Conservation (phyloP, 2,797 vertebrate genomes). For the Ctenosaura bakeri region DNA sequence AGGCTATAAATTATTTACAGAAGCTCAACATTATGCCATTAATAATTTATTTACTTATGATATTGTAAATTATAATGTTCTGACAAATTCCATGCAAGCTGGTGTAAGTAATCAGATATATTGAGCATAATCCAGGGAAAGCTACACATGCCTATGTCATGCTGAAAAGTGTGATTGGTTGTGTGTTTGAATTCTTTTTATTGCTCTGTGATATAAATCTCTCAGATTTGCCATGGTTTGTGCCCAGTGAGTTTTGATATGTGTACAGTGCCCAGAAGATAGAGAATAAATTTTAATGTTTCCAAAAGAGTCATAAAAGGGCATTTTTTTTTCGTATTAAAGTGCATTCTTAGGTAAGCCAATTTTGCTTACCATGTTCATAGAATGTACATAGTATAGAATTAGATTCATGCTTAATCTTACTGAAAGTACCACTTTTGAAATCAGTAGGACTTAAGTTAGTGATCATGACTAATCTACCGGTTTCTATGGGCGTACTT, state of each 20-base stretch:
- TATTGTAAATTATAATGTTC: constrained; percentile 69
- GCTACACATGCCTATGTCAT: background rate
- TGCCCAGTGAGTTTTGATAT: background rate
- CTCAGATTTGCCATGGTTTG: background rate
- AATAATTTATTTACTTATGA: constrained; percentile 69
- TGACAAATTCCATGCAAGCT: constrained; percentile 54
- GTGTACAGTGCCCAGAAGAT: rapidly evolving
- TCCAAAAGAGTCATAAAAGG: background rate
- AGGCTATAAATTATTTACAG: constrained; percentile 70
- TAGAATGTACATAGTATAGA: background rate
- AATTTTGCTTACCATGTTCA: background rate
- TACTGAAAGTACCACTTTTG: background rate
- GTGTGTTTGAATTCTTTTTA: background rate
- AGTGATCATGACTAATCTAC: background rate
- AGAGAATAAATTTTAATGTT: constrained; percentile 5
- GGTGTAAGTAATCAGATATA: constrained; percentile 53
- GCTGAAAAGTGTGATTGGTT: background rate
- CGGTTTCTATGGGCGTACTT: background rate
- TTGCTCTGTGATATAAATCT: background rate
- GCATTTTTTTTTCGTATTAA: constrained; percentile 2
- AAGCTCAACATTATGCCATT: constrained; percentile 56
- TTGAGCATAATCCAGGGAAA: constrained; percentile 6
- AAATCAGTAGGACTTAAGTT: background rate
- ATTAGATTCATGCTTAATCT: background rate
- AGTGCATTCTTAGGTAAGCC: background rate